These are phyloP conservation scores for Pilophorus perplexus DNA, from an alignment of 2,888 invertebrate species.

Conservation along the genomic window DNA sequence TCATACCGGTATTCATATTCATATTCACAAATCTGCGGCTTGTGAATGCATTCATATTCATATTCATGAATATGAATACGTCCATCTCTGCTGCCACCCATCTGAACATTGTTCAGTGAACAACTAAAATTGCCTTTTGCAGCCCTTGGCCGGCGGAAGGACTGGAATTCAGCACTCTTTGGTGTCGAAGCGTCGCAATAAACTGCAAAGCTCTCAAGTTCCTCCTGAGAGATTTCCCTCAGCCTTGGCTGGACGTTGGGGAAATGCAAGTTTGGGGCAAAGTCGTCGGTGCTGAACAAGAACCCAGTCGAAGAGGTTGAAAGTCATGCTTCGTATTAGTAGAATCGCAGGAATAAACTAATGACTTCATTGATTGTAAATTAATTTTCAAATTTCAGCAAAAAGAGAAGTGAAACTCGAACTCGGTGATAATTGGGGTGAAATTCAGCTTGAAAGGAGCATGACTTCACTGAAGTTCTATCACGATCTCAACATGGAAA, in stretches of 20 bases:
- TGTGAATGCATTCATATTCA: no score
- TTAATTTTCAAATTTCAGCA: no score
- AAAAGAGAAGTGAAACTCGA: slow-evolving; percentile 74
- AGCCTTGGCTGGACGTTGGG: slow-evolving; percentile 81
- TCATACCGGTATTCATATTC: no score
- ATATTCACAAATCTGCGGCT: no score
- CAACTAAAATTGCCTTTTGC: slow-evolving; percentile 25
- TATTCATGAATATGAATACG: no score
- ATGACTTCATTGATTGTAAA: no score
- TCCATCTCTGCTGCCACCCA: no score
- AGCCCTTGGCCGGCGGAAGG: slow-evolving; percentile 91
- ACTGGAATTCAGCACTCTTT: slow-evolving; percentile 83
- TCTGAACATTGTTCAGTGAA: background rate
- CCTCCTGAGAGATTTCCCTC: slow-evolving; percentile 90
- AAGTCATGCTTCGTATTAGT: no score
- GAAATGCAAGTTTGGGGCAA: slow-evolving; percentile 85
- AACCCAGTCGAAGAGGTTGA: slow-evolving; percentile 65
- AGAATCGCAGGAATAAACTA: no score
- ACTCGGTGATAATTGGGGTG: slow-evolving; percentile 81
- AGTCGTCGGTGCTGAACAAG: slow-evolving; percentile 84
- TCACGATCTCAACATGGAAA: slow-evolving; percentile 94
- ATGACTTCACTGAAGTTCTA: slow-evolving; percentile 96
- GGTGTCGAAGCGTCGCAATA: slow-evolving; percentile 84
- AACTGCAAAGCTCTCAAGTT: slow-evolving; percentile 84
- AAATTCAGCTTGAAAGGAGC: slow-evolving; percentile 76